These are phyloP conservation scores for Zingel zingel DNA, from an alignment of 2,113 vertebrate species.

Conservation along the genomic window DNA sequence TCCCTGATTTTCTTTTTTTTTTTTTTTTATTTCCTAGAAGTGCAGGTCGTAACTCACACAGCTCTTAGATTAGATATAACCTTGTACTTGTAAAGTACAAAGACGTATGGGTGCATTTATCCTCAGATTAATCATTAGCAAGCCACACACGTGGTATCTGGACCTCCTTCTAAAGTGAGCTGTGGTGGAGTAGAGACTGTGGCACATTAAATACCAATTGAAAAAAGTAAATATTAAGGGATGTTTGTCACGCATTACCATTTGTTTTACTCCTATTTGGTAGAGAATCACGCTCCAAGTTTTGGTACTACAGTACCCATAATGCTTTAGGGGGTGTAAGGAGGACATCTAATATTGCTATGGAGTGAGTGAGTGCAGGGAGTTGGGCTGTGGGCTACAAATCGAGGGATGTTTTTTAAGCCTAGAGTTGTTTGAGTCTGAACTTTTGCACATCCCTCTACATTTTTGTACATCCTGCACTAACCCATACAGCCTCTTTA, in stretches of 20 bases:
- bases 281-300: too few relatives aligned
- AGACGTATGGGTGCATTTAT: constrained; percentile 4
- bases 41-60: background rate
- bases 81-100: constrained; percentile 17
- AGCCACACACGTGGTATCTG: background rate
- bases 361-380: too few relatives aligned
- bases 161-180: background rate
- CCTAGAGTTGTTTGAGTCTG: too few relatives aligned
- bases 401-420: too few relatives aligned
- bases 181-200: background rate
- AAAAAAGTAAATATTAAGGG: background rate
- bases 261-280: background rate
- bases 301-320: background rate
- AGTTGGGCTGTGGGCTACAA: too few relatives aligned
- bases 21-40: background rate
- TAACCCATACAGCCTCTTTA: too few relatives aligned
- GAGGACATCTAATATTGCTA: background rate
- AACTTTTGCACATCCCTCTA: too few relatives aligned
- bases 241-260: background rate
- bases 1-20: background rate
- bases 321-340: background rate
- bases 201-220: background rate
- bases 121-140: constrained; percentile 35
- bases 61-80: constrained; percentile 16
- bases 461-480: too few relatives aligned